phyloP scores from a whole-genome alignment of 2,797 vertebrate genomes.

The Rhinatrema bivittatum region DNA sequence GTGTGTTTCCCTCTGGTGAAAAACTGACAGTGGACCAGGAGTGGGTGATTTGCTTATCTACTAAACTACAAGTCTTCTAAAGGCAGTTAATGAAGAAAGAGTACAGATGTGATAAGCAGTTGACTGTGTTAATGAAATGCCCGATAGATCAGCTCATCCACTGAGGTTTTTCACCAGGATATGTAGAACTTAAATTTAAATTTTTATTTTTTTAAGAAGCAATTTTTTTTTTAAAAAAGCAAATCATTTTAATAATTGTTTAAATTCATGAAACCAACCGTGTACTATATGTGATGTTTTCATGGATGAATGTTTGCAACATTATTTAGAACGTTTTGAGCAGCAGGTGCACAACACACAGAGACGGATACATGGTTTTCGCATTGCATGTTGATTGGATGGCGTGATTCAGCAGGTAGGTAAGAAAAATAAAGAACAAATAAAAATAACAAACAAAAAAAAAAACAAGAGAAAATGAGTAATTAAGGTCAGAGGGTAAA shows the following conservation, averaged over 20 bases:
- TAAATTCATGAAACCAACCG: conserved; percentile 65
- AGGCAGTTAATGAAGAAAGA: conserved; percentile 9
- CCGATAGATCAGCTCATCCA: not conserved
- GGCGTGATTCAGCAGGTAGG: conserved; percentile 66
- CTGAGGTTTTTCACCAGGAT: conserved; percentile 35
- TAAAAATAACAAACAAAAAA: conserved; percentile 61
- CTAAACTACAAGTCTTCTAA: conserved; percentile 31
- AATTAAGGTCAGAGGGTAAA: conserved; percentile 54
- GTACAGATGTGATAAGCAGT: conserved; percentile 21
- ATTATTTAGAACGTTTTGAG: conserved; percentile 45
- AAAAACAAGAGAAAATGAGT: conserved; percentile 67
- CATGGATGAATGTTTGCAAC: conserved; percentile 60
- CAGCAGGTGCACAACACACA: conserved; percentile 63
- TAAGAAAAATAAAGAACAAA: conserved; percentile 56
- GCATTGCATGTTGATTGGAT: conserved; percentile 67
- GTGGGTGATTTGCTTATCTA: conserved; percentile 19
- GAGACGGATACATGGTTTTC: conserved; percentile 65
- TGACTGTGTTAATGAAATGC: too few species aligned
- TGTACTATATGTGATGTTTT: conserved; percentile 70
- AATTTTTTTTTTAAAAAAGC: conserved; percentile 41
- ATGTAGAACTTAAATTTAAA: too few species aligned
- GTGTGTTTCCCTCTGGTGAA: conserved; percentile 18
- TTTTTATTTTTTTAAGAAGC: too few species aligned
- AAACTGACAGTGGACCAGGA: not conserved
- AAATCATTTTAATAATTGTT: conserved; percentile 38